Evolutionary conservation across 2,888 invertebrate genomes (phyloP).

Genomic region (Marasmarcha lunaedactyla): DNA sequence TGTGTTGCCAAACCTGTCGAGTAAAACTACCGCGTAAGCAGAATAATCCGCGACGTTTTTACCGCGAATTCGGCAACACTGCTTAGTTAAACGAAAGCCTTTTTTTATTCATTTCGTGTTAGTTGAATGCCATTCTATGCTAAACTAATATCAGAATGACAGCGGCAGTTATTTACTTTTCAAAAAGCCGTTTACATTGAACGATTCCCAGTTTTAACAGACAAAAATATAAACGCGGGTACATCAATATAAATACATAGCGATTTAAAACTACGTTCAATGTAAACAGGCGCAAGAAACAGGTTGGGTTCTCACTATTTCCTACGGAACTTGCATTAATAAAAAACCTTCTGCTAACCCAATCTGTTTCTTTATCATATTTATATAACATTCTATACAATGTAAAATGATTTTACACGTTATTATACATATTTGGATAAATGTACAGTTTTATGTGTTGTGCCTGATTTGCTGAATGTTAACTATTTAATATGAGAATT

Average conservation of each 20-base stretch:
- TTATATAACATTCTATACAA: background rate
- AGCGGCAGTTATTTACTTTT: slow-evolving; percentile 10
- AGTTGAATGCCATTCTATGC: slow-evolving; percentile 23
- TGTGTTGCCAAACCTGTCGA: slow-evolving; percentile 15
- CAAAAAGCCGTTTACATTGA: slow-evolving; percentile 15
- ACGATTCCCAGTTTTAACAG: background rate
- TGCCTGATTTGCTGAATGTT: too few relatives aligned
- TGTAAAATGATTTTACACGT: background rate
- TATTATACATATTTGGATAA: background rate
- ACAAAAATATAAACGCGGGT: background rate
- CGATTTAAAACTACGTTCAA: too few relatives aligned
- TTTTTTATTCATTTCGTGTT: slow-evolving; percentile 5
- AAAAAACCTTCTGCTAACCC: too few relatives aligned
- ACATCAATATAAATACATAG: too few relatives aligned
- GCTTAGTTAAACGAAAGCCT: slow-evolving; percentile 16
- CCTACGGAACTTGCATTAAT: too few relatives aligned
- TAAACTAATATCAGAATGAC: slow-evolving; percentile 37
- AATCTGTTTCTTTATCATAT: too few relatives aligned
- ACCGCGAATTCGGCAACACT: background rate
- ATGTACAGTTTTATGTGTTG: background rate
- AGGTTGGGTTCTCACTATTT: too few relatives aligned
- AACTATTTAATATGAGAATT: too few relatives aligned
- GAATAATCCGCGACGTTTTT: background rate
- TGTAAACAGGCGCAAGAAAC: too few relatives aligned
- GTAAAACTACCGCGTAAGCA: background rate